Evolutionary conservation across 2,797 vertebrate species (phyloP).

Genomic region (Propithecus perrieri): DNA sequence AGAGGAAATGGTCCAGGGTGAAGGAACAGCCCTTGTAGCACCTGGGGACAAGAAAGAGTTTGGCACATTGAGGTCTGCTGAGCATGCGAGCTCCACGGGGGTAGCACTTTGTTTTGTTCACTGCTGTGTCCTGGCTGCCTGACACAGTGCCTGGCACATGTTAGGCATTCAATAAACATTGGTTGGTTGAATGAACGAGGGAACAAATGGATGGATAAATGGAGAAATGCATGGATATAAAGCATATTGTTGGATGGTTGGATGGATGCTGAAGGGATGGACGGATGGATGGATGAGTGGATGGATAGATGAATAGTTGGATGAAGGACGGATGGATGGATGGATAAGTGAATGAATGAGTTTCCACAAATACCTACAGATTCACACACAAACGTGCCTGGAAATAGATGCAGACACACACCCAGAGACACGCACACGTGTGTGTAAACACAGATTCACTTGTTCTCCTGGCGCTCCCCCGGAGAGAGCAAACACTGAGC

Average conservation of each 20-base stretch:
- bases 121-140: background rate
- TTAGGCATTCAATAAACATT: background rate
- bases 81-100: no score
- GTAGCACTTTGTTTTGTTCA: background rate
- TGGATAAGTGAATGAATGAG: background rate
- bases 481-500: background rate
- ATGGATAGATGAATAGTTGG: no score
- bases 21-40: background rate
- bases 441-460: background rate
- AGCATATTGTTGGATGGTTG: no score
- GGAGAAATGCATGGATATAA: background rate
- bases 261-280: background rate
- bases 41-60: background rate
- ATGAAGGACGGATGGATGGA: no score
- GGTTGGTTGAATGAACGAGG: background rate
- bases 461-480: background rate
- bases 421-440: background rate
- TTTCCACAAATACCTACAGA: background rate
- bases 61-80: background rate
- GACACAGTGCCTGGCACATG: background rate
- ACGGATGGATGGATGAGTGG: accelerated
- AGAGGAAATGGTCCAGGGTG: background rate
- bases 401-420: background rate
- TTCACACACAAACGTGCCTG: background rate
- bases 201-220: background rate